phyloP scores from a whole-genome alignment of 2,113 vertebrate species.

The Tachysurus vachellii region DNA sequence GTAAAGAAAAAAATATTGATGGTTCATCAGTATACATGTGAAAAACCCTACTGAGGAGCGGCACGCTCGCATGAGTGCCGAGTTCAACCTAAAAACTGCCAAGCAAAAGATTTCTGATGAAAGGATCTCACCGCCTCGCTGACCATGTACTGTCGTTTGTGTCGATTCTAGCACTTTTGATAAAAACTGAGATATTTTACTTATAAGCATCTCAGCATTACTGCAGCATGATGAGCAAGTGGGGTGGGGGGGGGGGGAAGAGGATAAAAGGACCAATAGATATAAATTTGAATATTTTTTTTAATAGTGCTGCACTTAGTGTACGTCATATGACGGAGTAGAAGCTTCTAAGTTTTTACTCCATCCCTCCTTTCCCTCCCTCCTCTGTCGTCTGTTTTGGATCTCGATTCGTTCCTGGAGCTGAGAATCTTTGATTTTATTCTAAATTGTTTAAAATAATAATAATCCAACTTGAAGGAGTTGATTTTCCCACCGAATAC shows the following conservation, averaged over 20 bases:
- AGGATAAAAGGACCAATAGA: constrained; percentile 30
- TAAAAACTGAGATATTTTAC: constrained; percentile 57
- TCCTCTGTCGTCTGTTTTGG: background rate
- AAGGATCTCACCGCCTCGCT: constrained; percentile 38
- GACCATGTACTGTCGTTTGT: constrained; percentile 34
- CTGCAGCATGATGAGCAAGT: constrained; percentile 44
- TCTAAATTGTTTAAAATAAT: background rate
- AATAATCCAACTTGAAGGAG: background rate
- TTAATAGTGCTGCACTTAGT: constrained; percentile 13
- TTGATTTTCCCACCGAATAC: background rate
- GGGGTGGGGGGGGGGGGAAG: background rate
- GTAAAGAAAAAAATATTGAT: background rate
- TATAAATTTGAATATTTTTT: constrained; percentile 49
- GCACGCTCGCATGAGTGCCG: constrained; percentile 52
- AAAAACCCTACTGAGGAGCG: background rate
- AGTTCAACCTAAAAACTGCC: constrained; percentile 44
- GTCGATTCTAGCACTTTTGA: constrained; percentile 58
- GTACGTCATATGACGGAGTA: background rate
- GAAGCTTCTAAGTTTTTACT: background rate
- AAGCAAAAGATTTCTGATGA: constrained; percentile 22
- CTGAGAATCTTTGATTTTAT: background rate
- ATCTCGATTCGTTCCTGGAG: background rate
- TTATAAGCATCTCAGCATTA: constrained; percentile 59
- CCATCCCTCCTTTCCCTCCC: no score
- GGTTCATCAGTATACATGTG: background rate